These are phyloP conservation scores for Eustalomyia histrio DNA, from an alignment of 2,888 invertebrate genomes.

Conservation along the genomic window DNA sequence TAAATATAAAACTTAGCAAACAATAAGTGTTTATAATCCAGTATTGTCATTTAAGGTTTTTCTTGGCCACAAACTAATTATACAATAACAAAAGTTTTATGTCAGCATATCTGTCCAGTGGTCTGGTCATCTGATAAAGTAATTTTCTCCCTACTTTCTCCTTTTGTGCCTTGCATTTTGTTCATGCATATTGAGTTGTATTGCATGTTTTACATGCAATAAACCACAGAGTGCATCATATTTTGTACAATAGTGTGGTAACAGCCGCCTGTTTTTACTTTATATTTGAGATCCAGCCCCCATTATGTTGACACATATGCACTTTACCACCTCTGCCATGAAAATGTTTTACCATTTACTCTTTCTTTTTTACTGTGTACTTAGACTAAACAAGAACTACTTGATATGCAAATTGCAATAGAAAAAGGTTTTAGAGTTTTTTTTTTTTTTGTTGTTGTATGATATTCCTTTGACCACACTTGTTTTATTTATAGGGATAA, in stretches of 20 bases:
- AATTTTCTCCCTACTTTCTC: neutral
- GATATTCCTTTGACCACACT: slow-evolving; percentile 23
- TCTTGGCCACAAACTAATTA: slow-evolving; percentile 60
- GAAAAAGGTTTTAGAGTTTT: neutral
- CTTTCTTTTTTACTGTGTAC: neutral
- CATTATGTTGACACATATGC: slow-evolving; percentile 62
- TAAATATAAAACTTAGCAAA: slow-evolving; percentile 11
- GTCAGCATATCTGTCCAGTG: slow-evolving; percentile 30
- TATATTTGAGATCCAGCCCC: slow-evolving; percentile 36
- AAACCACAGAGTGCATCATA: slow-evolving; percentile 48
- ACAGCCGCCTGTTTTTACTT: neutral
- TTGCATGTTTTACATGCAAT: slow-evolving; percentile 47
- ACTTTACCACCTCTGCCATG: slow-evolving; percentile 52
- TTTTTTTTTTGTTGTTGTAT: slow-evolving; percentile 34
- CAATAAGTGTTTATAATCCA: slow-evolving; percentile 60
- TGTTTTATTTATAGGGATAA: slow-evolving; percentile 29
- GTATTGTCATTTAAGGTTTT: slow-evolving; percentile 58
- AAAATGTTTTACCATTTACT: neutral
- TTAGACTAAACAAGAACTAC: neutral
- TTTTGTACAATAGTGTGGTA: neutral
- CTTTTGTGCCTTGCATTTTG: neutral
- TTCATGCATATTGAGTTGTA: slow-evolving; percentile 16
- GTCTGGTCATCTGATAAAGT: neutral
- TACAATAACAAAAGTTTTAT: slow-evolving; percentile 62
- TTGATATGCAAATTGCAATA: slow-evolving; percentile 56